A percentile compares a stretch with the other conserved stretches of the same genome.
phyloP scores from a whole-genome alignment of 2,113 vertebrate genomes.

The Seriola aureovittata region DNA sequence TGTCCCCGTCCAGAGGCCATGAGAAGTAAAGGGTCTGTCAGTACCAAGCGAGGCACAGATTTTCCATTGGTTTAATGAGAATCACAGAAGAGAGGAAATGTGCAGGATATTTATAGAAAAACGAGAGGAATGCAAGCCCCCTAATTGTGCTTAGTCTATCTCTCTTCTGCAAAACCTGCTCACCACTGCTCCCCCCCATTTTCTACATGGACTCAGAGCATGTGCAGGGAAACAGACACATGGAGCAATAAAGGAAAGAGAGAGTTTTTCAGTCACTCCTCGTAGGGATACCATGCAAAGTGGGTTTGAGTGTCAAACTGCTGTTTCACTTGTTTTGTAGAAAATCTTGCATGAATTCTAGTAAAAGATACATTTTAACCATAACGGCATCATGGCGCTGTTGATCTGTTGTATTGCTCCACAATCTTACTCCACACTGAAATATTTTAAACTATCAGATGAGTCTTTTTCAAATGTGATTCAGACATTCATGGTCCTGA shows the following conservation, averaged over 20 bases:
- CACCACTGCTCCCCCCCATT: slow-evolving; percentile 83
- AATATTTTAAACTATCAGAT: too few relatives aligned
- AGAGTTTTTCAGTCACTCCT: background rate
- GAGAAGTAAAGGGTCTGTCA: slow-evolving; percentile 70
- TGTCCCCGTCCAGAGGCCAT: slow-evolving; percentile 42
- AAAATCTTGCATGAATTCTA: too few relatives aligned
- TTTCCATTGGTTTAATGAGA: slow-evolving; percentile 93
- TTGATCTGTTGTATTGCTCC: too few relatives aligned
- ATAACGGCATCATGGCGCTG: too few relatives aligned
- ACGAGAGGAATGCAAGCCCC: slow-evolving; percentile 88
- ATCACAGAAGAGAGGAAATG: slow-evolving; percentile 90
- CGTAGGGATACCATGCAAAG: background rate
- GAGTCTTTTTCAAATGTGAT: too few relatives aligned
- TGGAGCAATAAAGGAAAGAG: slow-evolving; percentile 3
- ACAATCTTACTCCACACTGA: too few relatives aligned
- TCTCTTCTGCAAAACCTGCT: slow-evolving; percentile 87
- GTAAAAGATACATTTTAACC: too few relatives aligned
- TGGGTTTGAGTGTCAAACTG: too few relatives aligned
- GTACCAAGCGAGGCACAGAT: slow-evolving; percentile 69
- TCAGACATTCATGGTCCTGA: too few relatives aligned
- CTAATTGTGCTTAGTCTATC: slow-evolving; percentile 96
- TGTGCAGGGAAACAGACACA: slow-evolving; percentile 18
- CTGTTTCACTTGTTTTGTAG: too few relatives aligned
- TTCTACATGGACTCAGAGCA: slow-evolving; percentile 55
- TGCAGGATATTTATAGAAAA: slow-evolving; percentile 94